Percentiles rank a stretch among this genome's conserved stretches.
Conservation (phyloP, 2,888 invertebrate genomes). For the Helleia helle region DNA sequence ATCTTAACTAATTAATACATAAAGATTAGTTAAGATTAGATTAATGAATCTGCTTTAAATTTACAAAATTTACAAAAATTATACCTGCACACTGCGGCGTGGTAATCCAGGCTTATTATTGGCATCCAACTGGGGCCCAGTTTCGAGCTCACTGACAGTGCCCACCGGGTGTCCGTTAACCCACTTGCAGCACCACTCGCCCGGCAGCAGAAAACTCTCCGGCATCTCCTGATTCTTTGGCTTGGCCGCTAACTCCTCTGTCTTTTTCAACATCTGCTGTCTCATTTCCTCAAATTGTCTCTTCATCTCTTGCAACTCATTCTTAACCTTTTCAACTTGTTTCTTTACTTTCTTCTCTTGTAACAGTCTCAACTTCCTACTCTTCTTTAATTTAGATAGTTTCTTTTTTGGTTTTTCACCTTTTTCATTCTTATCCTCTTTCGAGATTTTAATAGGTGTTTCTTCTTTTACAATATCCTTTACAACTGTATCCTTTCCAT, state of each 20-base stretch:
- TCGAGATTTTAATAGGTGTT: background rate
- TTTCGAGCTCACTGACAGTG: constrained; percentile 53
- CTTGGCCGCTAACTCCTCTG: constrained; percentile 28
- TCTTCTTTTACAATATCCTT: constrained; percentile 5
- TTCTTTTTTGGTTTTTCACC: constrained; percentile 28
- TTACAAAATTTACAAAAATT: background rate
- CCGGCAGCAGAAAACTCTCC: constrained; percentile 47
- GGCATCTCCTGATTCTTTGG: constrained; percentile 33
- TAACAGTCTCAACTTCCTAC: constrained; percentile 37
- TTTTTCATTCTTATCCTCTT: constrained; percentile 11
- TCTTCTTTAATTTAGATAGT: constrained; percentile 41
- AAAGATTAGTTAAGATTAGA: too few species aligned
- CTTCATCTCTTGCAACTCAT: constrained; percentile 50
- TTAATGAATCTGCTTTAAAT: too few species aligned
- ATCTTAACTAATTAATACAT: too few species aligned
- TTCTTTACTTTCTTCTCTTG: constrained; percentile 48
- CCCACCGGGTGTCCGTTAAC: constrained; percentile 81
- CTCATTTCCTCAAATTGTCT: constrained; percentile 54
- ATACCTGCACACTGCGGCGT: constrained; percentile 53
- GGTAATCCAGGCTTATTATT: constrained; percentile 53
- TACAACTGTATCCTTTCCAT: constrained; percentile 24
- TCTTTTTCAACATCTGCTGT: constrained; percentile 41
- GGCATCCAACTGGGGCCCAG: constrained; percentile 43
- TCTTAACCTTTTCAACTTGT: constrained; percentile 50
- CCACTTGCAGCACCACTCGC: constrained; percentile 80